Evolutionary conservation across 1,140 invertebrate genomes (phyloP), one percentile per base, ranked within the genome.

Genomic region (Hermatobates lingyangjiaoensis): DNA sequence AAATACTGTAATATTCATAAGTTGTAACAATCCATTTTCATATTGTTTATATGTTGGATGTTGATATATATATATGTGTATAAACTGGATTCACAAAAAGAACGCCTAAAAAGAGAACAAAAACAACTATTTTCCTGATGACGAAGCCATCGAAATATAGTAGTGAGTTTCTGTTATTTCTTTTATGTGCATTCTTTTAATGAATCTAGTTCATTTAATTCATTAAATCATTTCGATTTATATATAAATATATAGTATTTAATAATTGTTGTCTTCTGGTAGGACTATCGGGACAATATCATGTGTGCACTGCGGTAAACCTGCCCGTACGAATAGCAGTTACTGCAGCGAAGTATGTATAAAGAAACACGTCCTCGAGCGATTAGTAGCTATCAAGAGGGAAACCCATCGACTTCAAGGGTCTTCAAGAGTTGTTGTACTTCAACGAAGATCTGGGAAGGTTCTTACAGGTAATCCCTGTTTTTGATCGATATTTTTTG

Each of bases 271-370:
- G 14, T 24, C 20, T 3, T 47, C 15, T 39, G 21, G 2, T 10
- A 55, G 50, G 23, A 55, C 39, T 3, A 47, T 55, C 25, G 27
- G 26, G 28, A 47, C 50, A 18, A 21, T 72, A 7, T 67, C 64
- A 45, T 85, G 82, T 60, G 76, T 84, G 27, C 79, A 83, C 23
- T 85, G 82, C 59, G 81, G 81, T 60, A 82, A 80, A 60, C 64
- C 76, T 57, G 72, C 79, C 1, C 67, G 80, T 57, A 64, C 71
- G 54, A 77, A 74, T 58, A 75, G 81, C 48, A 79, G 90, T 66
- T 94, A 90, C 66, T 95, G 91, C 62, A 85, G 85, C 56, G 82
- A 89, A 60, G 72, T 74, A 12, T 94, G 90, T 62, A 88, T 93
- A 59, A 68, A 82, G 38, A 80, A 80, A 55, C 86, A 92, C 68